These are phyloP conservation scores for Telmatochromis brachygnathus DNA, from an alignment of 2,113 vertebrate genomes.

Conservation along the genomic window DNA sequence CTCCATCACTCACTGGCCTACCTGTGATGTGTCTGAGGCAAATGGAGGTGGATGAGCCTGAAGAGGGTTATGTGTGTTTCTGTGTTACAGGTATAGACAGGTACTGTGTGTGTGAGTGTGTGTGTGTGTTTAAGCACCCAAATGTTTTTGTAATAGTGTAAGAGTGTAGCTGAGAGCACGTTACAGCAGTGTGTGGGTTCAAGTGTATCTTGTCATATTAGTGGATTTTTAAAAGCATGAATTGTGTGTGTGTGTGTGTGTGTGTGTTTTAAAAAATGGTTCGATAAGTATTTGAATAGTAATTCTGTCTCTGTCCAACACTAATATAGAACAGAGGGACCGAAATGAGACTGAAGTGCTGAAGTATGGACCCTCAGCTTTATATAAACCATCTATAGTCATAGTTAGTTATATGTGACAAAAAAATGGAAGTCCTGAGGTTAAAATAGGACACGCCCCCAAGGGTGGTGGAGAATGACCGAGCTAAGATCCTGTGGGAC, in stretches of 20 bases:
- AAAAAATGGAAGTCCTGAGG: not conserved
- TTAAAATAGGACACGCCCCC: not conserved
- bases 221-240: not conserved
- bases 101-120: not conserved
- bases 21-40: slow-evolving; percentile 19
- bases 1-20: slow-evolving; percentile 17
- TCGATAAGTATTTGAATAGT: too few species aligned
- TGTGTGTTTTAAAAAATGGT: too few species aligned
- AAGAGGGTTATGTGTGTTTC: not conserved
- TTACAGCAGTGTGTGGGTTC: not conserved
- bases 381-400: not conserved
- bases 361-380: not conserved
- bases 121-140: not conserved
- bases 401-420: not conserved
- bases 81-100: not conserved
- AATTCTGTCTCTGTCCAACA: too few species aligned
- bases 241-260: not conserved
- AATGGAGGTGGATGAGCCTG: slow-evolving; percentile 17
- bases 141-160: not conserved
- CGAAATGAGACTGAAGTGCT: not conserved
- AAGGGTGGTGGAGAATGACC: not conserved
- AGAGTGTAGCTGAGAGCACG: not conserved
- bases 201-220: not conserved
- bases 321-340: not conserved
- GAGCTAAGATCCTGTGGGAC: not conserved